Percentiles rank a stretch among this genome's conserved stretches.
These are phyloP conservation scores for Argyresthia goedartella DNA, from an alignment of 2,888 invertebrate species.

Conservation along the genomic window DNA sequence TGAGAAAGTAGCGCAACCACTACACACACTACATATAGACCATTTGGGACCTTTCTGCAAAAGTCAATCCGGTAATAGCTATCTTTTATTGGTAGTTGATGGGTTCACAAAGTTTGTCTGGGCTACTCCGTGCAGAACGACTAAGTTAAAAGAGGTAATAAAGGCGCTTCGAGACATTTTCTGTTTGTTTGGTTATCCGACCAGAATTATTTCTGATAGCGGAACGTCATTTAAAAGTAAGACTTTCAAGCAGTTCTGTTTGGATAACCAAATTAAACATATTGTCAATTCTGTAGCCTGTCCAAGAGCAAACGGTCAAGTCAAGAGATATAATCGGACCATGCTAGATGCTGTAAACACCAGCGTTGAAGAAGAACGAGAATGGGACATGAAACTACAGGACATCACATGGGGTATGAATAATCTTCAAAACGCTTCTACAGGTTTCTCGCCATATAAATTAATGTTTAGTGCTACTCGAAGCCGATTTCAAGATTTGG, in stretches of 20 bases:
- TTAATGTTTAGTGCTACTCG: not conserved
- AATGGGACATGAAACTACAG: not conserved
- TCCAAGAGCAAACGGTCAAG: not conserved
- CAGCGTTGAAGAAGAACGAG: not conserved
- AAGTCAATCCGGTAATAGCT: not conserved
- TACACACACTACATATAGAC: not conserved
- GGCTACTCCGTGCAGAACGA: not conserved
- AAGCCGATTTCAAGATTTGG: not conserved
- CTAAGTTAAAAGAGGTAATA: not conserved
- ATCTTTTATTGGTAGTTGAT: not conserved
- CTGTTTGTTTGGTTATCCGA: not conserved
- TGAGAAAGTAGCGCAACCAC: not conserved
- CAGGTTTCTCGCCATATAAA: not conserved
- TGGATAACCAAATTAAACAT: not conserved
- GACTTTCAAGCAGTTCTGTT: not conserved
- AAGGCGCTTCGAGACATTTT: not conserved
- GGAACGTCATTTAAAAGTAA: not conserved
- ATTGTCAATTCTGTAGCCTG: not conserved
- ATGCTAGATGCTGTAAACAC: not conserved
- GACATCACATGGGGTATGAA: not conserved
- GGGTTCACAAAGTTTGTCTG: not conserved
- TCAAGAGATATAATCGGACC: not conserved
- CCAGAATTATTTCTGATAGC: not conserved
- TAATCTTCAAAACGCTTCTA: not conserved
- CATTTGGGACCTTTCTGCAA: constrained; percentile 3